Conservation (phyloP, 1,140 invertebrate species). For the Drosophila bocki region DNA sequence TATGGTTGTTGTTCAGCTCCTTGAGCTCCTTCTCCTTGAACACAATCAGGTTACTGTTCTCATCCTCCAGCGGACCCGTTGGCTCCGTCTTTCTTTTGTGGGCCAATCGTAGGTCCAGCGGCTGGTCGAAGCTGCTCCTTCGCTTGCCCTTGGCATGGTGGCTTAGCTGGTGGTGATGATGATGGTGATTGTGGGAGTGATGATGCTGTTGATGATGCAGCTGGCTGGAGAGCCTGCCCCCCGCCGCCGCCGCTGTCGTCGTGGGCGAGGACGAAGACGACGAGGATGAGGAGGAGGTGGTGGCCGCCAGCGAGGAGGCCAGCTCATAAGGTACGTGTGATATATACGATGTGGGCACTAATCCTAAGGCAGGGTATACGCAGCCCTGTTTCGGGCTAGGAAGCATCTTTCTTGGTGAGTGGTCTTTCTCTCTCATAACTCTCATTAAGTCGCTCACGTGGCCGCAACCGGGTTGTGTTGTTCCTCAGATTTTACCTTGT, state of each 20-base stretch:
- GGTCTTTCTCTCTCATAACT: slow-evolving; percentile 92
- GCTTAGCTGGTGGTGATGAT: slow-evolving; percentile 41
- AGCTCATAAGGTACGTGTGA: slow-evolving; percentile 85
- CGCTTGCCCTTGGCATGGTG: slow-evolving; percentile 66
- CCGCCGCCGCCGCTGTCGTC: slow-evolving; percentile 46
- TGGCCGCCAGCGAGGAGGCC: slow-evolving; percentile 73
- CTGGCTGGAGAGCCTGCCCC: slow-evolving; percentile 1
- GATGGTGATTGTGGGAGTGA: slow-evolving; percentile 38
- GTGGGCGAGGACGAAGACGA: slow-evolving; percentile 43
- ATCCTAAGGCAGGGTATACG: slow-evolving; percentile 88
- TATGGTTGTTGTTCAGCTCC: slow-evolving; percentile 76
- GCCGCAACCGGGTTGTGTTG: slow-evolving; percentile 22
- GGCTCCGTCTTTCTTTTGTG: slow-evolving; percentile 87
- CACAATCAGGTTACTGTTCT: slow-evolving; percentile 70
- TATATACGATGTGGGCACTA: slow-evolving; percentile 85
- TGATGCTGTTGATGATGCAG: slow-evolving; percentile 31
- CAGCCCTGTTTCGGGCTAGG: slow-evolving; percentile 90
- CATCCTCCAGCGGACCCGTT: slow-evolving; percentile 59
- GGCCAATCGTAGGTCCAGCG: slow-evolving; percentile 92
- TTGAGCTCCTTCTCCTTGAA: slow-evolving; percentile 70
- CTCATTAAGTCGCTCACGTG: slow-evolving; percentile 45
- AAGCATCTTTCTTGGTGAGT: slow-evolving; percentile 91
- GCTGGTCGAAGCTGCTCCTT: slow-evolving; percentile 88
- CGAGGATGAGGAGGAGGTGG: slow-evolving; percentile 10
- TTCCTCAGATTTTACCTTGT: slow-evolving; percentile 21